phyloP scores from a whole-genome alignment of 2,888 invertebrate species.

The Agrypnus murinus region DNA sequence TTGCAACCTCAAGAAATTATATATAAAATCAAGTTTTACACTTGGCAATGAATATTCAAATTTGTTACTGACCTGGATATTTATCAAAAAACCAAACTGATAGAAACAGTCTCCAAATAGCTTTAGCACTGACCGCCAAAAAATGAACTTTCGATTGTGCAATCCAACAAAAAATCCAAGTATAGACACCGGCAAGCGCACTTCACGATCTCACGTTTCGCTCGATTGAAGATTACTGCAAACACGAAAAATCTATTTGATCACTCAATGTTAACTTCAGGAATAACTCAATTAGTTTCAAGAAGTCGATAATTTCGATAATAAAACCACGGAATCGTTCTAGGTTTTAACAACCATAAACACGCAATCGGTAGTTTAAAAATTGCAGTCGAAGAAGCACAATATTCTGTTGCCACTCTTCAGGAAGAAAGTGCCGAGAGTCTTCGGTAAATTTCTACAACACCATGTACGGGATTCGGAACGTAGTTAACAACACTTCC shows the following conservation, averaged over 20 bases:
- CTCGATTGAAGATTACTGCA: background rate
- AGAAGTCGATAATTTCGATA: background rate
- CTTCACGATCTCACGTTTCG: background rate
- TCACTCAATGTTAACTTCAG: background rate
- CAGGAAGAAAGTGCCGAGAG: conserved; percentile 36
- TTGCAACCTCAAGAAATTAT: background rate
- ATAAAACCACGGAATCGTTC: background rate
- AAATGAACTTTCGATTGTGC: conserved; percentile 8
- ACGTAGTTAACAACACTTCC: conserved; percentile 32
- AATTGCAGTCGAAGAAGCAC: conserved; percentile 14
- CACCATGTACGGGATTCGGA: conserved; percentile 18
- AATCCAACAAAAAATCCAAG: background rate
- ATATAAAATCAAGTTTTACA: background rate
- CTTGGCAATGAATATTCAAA: conserved; percentile 12
- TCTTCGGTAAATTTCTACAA: conserved; percentile 16
- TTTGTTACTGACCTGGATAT: conserved; percentile 12
- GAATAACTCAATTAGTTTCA: too few species aligned
- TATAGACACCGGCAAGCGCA: conserved; percentile 1
- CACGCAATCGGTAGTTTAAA: conserved; percentile 9
- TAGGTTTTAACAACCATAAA: conserved; percentile 18
- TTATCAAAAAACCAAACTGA: background rate
- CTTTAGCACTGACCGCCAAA: conserved; percentile 15
- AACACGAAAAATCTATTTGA: conserved; percentile 4
- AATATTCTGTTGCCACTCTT: conserved; percentile 26
- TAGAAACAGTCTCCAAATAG: background rate